Conservation (phyloP, 1,140 invertebrate genomes). For the Pseudachorutes palmiensis region DNA sequence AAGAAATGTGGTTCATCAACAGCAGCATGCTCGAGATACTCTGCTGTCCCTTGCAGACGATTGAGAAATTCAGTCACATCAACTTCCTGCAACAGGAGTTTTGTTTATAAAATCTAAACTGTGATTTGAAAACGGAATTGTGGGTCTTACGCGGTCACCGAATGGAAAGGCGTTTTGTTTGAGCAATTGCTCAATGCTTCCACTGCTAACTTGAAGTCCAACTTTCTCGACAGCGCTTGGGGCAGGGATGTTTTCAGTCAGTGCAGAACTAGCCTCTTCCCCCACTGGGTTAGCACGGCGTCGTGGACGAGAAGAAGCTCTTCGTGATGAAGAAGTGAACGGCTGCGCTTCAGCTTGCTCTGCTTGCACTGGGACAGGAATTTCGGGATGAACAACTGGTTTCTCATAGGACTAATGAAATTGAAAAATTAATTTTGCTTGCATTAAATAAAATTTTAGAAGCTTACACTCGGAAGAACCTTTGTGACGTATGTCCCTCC, state of each 20-base stretch:
- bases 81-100: slow-evolving; percentile 27
- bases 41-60: slow-evolving; percentile 17
- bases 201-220: no score
- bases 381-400: not conserved
- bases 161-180: slow-evolving; percentile 32
- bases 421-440: not conserved
- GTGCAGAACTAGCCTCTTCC: slow-evolving; percentile 15
- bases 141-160: slow-evolving; percentile 22
- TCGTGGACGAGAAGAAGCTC: slow-evolving; percentile 30
- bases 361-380: not conserved
- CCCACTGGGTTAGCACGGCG: slow-evolving; percentile 27
- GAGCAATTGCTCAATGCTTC: slow-evolving; percentile 25
- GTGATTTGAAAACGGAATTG: not conserved
- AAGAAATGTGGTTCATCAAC: slow-evolving; percentile 48
- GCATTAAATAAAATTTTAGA: not conserved
- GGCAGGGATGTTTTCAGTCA: no score
- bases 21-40: slow-evolving; percentile 23
- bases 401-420: slow-evolving; percentile 13
- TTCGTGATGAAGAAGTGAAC: slow-evolving; percentile 26
- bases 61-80: slow-evolving; percentile 25
- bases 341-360: slow-evolving; percentile 27
- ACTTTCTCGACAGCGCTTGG: no score
- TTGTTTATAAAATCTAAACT: no score
- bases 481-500: slow-evolving; percentile 42
- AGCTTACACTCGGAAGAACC: slow-evolving; percentile 37